Base-by-base conservation (phyloP, 2,888 invertebrate genomes). In the Drosophila lutescens region DNA sequence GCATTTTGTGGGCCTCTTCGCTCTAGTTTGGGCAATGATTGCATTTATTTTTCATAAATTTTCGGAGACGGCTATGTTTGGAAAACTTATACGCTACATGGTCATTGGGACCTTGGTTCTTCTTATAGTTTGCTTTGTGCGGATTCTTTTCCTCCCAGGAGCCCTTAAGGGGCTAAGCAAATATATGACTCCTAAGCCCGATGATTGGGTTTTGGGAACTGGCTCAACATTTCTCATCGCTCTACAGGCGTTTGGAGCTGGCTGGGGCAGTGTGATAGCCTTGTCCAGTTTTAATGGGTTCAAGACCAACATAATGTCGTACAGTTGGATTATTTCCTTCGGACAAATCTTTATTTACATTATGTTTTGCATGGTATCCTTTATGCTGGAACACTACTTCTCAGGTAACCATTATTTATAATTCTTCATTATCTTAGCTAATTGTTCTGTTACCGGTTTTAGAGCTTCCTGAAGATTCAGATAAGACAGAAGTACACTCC, bases 241-340 rank as follows among this genome's bases (percentile, higher is more conserved):
- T 0, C 50, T 97, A 91, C 97, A 95, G 89, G 97, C 97, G 0
- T 95, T 98, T 32, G 98, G 98, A 1, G 95, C 96, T 0, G 96
- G 97, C 0, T 96, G 96, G 95, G 97, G 97, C 36, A 95, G 96
- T 5, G 94, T 97, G 44, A 93, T 97, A 62, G 95, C 96, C 79
- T 95, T 96, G 94, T 95, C 97, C 32, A 97, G 97, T 90, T 97
- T 95, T 90, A 97, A 97, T 89, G 93, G 93, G 72, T 96, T 96
- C 87, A 93, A 94, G 81, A 95, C 96, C 76, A 95, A 95, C 77
- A 95, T 95, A 78, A 93, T 94, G 91, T 75, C 55, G 10, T 86
- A 85, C 30, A 89, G 91, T 56, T 91, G 90, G 90, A 50, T 90
- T 0, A 80, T 89, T 61, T 80, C 82, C 8, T 57, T 89, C 9